Base-by-base conservation (phyloP, 92 coral and sea anemone species). In the Zoanthus sociatus region DNA sequence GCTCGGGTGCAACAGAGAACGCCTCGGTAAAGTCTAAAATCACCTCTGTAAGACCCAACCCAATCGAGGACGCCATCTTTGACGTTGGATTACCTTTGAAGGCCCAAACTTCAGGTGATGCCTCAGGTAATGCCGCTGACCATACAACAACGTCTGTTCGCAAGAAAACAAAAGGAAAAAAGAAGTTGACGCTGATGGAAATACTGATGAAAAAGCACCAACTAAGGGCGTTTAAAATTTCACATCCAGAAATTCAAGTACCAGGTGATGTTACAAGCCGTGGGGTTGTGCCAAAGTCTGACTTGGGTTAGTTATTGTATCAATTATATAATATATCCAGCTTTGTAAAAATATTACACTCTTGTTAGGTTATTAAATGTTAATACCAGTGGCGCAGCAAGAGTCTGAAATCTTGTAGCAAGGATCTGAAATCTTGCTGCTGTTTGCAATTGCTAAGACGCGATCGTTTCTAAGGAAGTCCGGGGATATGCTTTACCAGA, bases 11-110 rank as follows among this genome's bases (percentile, higher is more conserved):
- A 71, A 37, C 73, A 56, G 88, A 74, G 37, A 50, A 68, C 56
- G 50, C 76, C 11, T 87, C 84, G 18, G 53, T 56, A 1, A 87
- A 79, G 79, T 67, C 76, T 12, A 84, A 90, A 50, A 67, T 68
- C 5, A 55, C 51, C 54, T 66, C 78, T 8, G 78, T 46, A 10
- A 74, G 68, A 26, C 42, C 70, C 48, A 64, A 50, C 74, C 84
- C 89, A 67, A 94, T 92, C 44, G 94, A 95, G 84, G 98, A 95
- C 71, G 95, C 96, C 61, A 88, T 93, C 46, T 92, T 87, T 69
- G 93, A 94, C 37, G 91, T 79, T 8, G 97, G 94, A 5, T 42
- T 72, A 33, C 90, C 90, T 64, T 51, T 92, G n/a, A 55, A 73
- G 11, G n/a, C 55, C 0, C 75, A 79, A 21, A 20, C 55, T 16